phyloP scores from a whole-genome alignment of 2,888 invertebrate species.

The Helobdella robusta region DNA sequence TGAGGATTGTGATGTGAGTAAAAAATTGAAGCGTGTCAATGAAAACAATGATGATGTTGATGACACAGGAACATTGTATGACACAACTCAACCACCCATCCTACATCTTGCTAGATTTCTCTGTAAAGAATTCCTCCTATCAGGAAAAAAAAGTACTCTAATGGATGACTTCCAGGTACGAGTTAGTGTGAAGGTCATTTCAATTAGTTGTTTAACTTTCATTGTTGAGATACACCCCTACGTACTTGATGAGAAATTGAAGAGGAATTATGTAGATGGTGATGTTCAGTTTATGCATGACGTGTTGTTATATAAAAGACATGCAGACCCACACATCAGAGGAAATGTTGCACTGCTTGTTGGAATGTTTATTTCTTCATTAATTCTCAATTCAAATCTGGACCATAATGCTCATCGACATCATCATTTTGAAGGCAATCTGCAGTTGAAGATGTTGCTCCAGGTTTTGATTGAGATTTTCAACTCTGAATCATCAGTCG shows the following conservation, averaged over 20 bases:
- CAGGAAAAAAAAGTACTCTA: slow-evolving; percentile 51
- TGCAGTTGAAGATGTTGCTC: too few species aligned
- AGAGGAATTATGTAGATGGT: slow-evolving; percentile 32
- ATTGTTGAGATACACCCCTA: slow-evolving; percentile 66
- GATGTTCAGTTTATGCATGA: slow-evolving; percentile 60
- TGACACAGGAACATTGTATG: slow-evolving; percentile 56
- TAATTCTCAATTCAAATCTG: too few species aligned
- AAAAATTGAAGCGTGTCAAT: too few species aligned
- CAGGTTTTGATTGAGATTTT: slow-evolving; percentile 43
- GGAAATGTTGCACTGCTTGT: slow-evolving; percentile 63
- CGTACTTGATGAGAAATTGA: slow-evolving; percentile 58
- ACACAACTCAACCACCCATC: slow-evolving; percentile 57
- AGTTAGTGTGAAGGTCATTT: slow-evolving; percentile 81
- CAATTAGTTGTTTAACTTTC: slow-evolving; percentile 69
- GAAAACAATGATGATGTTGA: too few species aligned
- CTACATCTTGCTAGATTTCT: slow-evolving; percentile 66
- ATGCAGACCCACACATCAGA: slow-evolving; percentile 71
- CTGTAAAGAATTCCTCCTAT: slow-evolving; percentile 63
- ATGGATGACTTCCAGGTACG: slow-evolving; percentile 68
- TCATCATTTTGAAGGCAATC: too few species aligned
- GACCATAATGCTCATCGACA: too few species aligned
- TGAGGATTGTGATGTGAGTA: too few species aligned
- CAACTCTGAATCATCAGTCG: slow-evolving; percentile 60
- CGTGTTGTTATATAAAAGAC: slow-evolving; percentile 61
- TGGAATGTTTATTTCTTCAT: slow-evolving; percentile 41